These are phyloP conservation scores for Anoplophora glabripennis DNA, from an alignment of 1,140 invertebrate species.

Conservation along the genomic window DNA sequence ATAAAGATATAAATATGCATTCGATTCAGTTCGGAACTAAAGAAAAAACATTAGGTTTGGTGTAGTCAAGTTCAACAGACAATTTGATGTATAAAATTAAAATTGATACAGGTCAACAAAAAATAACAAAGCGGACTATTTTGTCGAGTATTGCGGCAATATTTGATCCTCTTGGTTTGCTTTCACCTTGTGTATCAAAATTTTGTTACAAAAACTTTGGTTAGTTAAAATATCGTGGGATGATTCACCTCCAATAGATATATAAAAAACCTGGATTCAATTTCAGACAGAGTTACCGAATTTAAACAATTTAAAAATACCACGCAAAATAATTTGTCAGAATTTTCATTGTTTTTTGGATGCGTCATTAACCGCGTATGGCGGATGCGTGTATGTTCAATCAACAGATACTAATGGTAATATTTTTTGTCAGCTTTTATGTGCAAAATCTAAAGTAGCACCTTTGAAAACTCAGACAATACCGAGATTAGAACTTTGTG, in stretches of 20 bases:
- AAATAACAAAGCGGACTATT: slow-evolving; percentile 44
- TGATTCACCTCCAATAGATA: neutral
- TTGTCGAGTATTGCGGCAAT: slow-evolving; percentile 42
- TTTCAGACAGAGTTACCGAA: neutral
- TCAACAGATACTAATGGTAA: too few relatives aligned
- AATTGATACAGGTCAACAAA: slow-evolving; percentile 24
- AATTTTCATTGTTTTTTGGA: too few relatives aligned
- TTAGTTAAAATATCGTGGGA: neutral
- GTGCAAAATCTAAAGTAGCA: too few relatives aligned
- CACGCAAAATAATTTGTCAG: neutral
- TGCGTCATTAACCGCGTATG: too few relatives aligned
- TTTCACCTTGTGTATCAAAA: slow-evolving; percentile 39
- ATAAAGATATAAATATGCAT: neutral
- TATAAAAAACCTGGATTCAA: neutral
- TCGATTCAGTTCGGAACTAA: slow-evolving; percentile 6
- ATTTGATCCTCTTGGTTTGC: slow-evolving; percentile 50
- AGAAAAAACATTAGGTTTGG: slow-evolving; percentile 1
- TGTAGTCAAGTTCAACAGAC: neutral
- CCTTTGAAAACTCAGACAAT: slow-evolving; percentile 31
- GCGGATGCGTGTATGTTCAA: too few relatives aligned
- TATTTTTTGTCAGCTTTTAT: too few relatives aligned
- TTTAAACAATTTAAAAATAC: neutral
- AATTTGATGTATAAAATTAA: neutral
- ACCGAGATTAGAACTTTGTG: slow-evolving; percentile 37
- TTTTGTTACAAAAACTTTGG: slow-evolving; percentile 10